Percentiles rank a stretch among this genome's conserved stretches.
These are phyloP conservation scores for Oncopeltus fasciatus DNA, from an alignment of 1,140 invertebrate species.

Conservation along the genomic window DNA sequence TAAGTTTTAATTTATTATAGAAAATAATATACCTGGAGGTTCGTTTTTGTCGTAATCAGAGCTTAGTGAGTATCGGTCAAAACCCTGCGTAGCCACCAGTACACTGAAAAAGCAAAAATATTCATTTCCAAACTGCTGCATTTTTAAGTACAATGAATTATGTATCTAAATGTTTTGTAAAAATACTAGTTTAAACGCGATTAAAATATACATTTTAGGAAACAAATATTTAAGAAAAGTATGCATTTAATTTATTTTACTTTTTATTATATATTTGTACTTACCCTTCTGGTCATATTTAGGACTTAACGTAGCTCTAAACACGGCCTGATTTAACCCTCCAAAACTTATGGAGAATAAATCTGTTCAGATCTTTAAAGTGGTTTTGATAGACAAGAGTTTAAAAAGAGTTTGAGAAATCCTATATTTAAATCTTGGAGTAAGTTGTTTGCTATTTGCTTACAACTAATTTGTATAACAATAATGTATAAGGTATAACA, in stretches of 20 bases:
- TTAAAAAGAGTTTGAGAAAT: too few species aligned
- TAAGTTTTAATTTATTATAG: neutral
- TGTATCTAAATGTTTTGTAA: neutral
- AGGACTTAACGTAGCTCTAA: too few species aligned
- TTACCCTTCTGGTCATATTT: neutral
- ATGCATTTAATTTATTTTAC: neutral
- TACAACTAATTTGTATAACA: too few species aligned
- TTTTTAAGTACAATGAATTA: too few species aligned
- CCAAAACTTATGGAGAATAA: too few species aligned
- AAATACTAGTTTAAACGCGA: neutral
- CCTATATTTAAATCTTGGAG: too few species aligned
- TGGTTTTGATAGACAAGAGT: too few species aligned
- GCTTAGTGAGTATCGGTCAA: constrained; percentile 22
- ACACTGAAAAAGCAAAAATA: constrained; percentile 20
- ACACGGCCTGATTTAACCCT: too few species aligned
- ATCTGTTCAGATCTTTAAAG: too few species aligned
- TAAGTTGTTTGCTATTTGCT: too few species aligned
- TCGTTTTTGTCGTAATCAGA: constrained; percentile 26
- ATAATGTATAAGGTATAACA: too few species aligned
- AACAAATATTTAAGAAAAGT: neutral
- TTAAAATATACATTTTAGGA: neutral
- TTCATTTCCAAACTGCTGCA: too few species aligned
- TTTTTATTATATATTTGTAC: neutral
- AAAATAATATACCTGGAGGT: constrained; percentile 23
- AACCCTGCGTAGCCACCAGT: constrained; percentile 14